Evolutionary conservation across 2,113 vertebrate species (phyloP).

Genomic region (Tychaedon coryphoeus): DNA sequence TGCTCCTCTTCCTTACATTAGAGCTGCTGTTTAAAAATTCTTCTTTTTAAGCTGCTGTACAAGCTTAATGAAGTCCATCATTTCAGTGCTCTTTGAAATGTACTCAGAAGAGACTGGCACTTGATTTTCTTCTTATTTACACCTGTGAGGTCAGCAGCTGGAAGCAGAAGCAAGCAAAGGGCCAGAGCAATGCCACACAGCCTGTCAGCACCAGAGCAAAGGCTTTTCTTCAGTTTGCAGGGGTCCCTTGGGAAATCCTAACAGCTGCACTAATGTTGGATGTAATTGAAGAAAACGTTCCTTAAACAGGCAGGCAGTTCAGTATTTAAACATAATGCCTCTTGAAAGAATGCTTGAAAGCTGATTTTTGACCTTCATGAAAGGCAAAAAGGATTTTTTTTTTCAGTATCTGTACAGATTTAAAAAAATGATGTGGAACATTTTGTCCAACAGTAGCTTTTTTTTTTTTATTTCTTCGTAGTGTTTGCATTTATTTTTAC

Average conservation of each 20-base stretch:
- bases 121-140: background rate
- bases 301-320: background rate
- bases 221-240: background rate
- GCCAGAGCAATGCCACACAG: background rate
- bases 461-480: background rate
- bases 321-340: background rate
- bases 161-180: background rate
- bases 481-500: slow-evolving; percentile 14
- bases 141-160: background rate
- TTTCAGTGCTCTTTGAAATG: background rate
- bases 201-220: background rate
- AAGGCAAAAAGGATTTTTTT: background rate
- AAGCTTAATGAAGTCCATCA: background rate
- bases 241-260: background rate
- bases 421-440: background rate
- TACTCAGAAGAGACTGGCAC: background rate
- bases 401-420: background rate
- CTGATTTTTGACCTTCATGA: slow-evolving; percentile 24
- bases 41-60: background rate
- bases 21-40: background rate
- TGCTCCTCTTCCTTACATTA: background rate
- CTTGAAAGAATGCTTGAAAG: background rate
- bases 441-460: background rate
- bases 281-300: background rate
- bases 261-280: background rate